A percentile compares a stretch with the other conserved stretches of the same genome.
phyloP scores from a whole-genome alignment of 2,113 vertebrate species.

The Sinocyclocheilus rhinocerous region DNA sequence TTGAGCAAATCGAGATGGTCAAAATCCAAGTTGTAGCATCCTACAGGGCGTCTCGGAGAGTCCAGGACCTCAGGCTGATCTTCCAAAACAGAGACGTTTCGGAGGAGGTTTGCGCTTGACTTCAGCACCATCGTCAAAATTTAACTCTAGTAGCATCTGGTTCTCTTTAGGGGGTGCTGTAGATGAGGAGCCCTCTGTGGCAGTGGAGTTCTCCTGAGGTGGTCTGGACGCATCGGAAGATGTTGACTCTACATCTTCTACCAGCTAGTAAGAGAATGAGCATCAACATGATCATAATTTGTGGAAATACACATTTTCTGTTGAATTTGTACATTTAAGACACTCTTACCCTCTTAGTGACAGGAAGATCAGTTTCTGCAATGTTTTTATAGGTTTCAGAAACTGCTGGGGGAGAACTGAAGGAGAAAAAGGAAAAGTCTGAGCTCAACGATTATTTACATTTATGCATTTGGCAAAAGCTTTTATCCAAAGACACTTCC shows the following conservation, averaged over 20 bases:
- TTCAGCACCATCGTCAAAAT: conserved; percentile 72
- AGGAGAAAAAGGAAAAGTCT: not conserved
- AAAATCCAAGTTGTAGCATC: too few species aligned
- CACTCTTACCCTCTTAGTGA: not conserved
- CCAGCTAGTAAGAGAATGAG: too few species aligned
- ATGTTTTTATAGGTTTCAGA: not conserved
- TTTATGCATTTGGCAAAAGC: not conserved
- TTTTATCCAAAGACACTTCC: not conserved
- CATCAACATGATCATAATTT: too few species aligned
- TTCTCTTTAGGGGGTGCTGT: conserved; percentile 49
- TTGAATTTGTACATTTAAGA: not conserved
- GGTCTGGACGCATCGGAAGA: not conserved
- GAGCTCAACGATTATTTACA: not conserved
- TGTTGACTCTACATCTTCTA: not conserved
- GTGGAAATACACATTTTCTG: too few species aligned
- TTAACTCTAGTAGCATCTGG: conserved; percentile 80
- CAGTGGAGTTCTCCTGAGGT: not conserved
- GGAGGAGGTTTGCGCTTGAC: conserved; percentile 71
- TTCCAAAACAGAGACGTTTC: conserved; percentile 65
- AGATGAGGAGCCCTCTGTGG: not conserved
- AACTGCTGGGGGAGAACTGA: conserved; percentile 1
- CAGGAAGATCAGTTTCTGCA: not conserved
- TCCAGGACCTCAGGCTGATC: conserved; percentile 46
- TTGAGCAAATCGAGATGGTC: too few species aligned
- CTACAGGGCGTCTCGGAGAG: too few species aligned